Conservation (phyloP, 1,140 invertebrate genomes). For the Pseudomyrmex dendroicus region DNA sequence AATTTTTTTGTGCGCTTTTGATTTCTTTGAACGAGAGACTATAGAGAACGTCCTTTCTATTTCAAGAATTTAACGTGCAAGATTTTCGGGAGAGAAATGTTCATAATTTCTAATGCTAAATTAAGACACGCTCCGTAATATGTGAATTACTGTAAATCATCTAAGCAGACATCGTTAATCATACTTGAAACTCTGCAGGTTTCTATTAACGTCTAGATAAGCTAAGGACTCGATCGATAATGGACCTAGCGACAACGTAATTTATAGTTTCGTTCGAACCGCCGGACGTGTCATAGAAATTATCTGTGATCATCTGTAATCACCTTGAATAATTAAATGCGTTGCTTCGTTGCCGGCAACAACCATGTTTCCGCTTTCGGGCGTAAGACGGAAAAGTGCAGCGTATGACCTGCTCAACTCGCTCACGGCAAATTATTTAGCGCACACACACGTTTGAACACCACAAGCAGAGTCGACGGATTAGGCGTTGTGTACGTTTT, state of each 20-base stretch:
- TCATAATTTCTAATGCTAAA: slow-evolving; percentile 57
- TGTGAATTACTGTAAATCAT: slow-evolving; percentile 68
- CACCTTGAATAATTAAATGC: slow-evolving; percentile 28
- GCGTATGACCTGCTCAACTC: too few species aligned
- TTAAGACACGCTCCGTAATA: slow-evolving; percentile 67
- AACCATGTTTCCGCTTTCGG: background rate
- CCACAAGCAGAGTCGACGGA: too few species aligned
- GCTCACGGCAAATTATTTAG: too few species aligned
- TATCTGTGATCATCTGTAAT: slow-evolving; percentile 3
- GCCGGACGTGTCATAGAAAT: slow-evolving; percentile 48
- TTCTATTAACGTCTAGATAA: slow-evolving; percentile 70
- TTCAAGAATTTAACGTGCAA: background rate
- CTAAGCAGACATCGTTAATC: slow-evolving; percentile 68
- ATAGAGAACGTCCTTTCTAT: too few species aligned
- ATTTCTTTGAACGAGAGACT: too few species aligned
- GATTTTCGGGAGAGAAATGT: slow-evolving; percentile 13
- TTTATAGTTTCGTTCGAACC: slow-evolving; percentile 65
- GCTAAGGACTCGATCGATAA: slow-evolving; percentile 69
- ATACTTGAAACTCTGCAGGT: slow-evolving; percentile 60
- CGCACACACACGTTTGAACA: too few species aligned
- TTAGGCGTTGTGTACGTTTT: background rate
- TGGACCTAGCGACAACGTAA: slow-evolving; percentile 58
- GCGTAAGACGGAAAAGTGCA: background rate
- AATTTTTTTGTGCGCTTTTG: too few species aligned
- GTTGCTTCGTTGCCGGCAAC: background rate